Conservation (phyloP, 2,113 vertebrate species). For the Agapornis roseicollis region DNA sequence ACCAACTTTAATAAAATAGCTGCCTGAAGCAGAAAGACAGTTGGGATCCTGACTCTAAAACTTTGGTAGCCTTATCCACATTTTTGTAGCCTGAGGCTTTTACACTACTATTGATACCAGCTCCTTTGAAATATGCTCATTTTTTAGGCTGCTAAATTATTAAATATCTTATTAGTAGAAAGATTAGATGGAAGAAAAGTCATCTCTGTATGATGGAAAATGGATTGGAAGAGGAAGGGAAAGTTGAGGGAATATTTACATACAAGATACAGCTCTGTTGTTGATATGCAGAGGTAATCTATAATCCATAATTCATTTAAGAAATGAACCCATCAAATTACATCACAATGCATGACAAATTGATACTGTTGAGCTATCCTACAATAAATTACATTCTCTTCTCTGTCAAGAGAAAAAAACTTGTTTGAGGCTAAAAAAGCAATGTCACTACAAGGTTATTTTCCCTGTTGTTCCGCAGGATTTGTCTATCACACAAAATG, state of each 20-base stretch:
- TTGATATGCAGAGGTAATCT: slow-evolving; percentile 70
- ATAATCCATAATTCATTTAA: slow-evolving; percentile 73
- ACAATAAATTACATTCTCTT: slow-evolving; percentile 64
- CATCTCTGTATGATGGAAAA: slow-evolving; percentile 60
- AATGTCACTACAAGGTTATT: slow-evolving; percentile 56
- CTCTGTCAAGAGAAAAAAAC: slow-evolving; percentile 53
- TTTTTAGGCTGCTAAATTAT: slow-evolving; percentile 73
- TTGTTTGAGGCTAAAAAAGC: slow-evolving; percentile 15
- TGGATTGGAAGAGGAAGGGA: slow-evolving; percentile 61
- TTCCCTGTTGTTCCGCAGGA: slow-evolving; percentile 2
- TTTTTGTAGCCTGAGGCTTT: slow-evolving; percentile 54
- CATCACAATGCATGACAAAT: slow-evolving; percentile 62
- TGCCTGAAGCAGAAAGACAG: slow-evolving; percentile 71
- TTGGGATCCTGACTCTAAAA: slow-evolving; percentile 70
- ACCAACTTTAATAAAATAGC: slow-evolving; percentile 80
- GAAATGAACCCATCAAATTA: slow-evolving; percentile 67
- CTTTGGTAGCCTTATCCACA: slow-evolving; percentile 65
- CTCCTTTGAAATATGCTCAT: slow-evolving; percentile 74
- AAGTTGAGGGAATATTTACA: slow-evolving; percentile 71
- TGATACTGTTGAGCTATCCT: slow-evolving; percentile 40
- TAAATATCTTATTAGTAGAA: slow-evolving; percentile 75
- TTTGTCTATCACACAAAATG: background rate
- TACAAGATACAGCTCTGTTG: slow-evolving; percentile 59
- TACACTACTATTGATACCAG: slow-evolving; percentile 51
- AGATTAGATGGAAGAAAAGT: slow-evolving; percentile 66